Percentiles rank a stretch among this genome's conserved stretches.
Evolutionary conservation across 2,113 vertebrate species (phyloP).

Genomic region (Caracal caracal): DNA sequence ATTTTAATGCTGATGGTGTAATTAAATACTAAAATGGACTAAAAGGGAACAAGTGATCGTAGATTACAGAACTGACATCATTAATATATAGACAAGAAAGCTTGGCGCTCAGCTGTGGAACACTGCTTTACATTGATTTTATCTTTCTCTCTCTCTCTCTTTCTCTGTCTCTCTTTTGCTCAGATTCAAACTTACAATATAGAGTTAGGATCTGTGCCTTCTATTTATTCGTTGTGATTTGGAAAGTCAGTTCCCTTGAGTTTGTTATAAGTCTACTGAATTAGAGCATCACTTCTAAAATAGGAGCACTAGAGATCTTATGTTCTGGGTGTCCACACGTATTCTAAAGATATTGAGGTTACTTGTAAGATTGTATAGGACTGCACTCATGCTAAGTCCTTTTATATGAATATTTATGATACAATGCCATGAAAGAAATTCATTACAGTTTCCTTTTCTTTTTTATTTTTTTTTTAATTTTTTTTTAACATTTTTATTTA

Average conservation of each 20-base stretch:
- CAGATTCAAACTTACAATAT: constrained; percentile 18
- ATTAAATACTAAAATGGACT: constrained; percentile 43
- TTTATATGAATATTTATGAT: constrained; percentile 8
- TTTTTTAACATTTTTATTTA: too few species aligned
- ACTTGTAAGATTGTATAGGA: neutral
- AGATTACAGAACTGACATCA: constrained; percentile 2
- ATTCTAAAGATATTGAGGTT: neutral
- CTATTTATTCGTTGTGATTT: constrained; percentile 24
- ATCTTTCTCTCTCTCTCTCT: neutral
- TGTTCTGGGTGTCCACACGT: neutral
- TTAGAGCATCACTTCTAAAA: neutral
- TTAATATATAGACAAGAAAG: neutral
- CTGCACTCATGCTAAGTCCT: neutral
- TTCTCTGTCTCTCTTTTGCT: neutral
- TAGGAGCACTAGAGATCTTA: neutral
- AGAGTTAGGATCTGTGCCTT: neutral
- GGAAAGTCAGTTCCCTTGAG: neutral
- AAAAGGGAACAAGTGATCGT: neutral
- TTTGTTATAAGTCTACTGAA: neutral
- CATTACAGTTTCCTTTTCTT: constrained; percentile 19
- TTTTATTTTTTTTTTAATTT: too few species aligned
- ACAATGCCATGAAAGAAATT: neutral
- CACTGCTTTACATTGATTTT: neutral
- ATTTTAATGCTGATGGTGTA: neutral
- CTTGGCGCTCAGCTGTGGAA: neutral